Evolutionary conservation across 2,888 invertebrate species (phyloP), one percentile per base, ranked within the genome.

Genomic region (Yponomeuta evonymella): DNA sequence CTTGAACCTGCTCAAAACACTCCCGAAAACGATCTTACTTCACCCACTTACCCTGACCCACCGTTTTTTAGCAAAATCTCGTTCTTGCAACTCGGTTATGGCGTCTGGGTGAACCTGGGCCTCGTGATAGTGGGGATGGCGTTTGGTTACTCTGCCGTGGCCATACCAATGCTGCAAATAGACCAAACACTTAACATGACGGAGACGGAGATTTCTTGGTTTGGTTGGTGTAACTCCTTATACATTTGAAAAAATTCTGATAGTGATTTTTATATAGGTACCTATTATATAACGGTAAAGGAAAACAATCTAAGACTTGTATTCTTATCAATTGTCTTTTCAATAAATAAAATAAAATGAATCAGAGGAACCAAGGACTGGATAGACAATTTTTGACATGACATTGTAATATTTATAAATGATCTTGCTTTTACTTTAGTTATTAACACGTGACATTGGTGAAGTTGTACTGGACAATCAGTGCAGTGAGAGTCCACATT

Each of bases 41-140:
- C 51, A 15, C 51, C 5, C 12, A 58, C 51, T 12, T 58, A 15
- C 15, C 15, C 51, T 15, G 51, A 58, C 51, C 51, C 51, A 2
- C 15, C 51, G 15, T 58, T 58, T 15, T 15, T 58, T 15, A 58
- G 51, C 51, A 58, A 58, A 15, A 58, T 15, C 12, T 58, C 51
- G 51, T 15, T 58, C 51, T 15, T 58, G 12, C 51, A 58, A 15
- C 51, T 58, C 15, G 51, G 51, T 12, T 58, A 58, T 15, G 51
- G 51, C 15, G 15, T 58, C 1, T 58, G 51, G 9, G 95, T 94
- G 3, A 95, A 95, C 78, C 81, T 95, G 15, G 95, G 95, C 0
- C 95, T 95, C 43, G 93, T 95, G 72, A 95, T 95, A 81, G 95
- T 95, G 0, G 95, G 95, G 63, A 93, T 95, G 93, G 94, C 93